Conservation (phyloP, 2,797 vertebrate genomes). For the Mormyrus hasselquistii region DNA sequence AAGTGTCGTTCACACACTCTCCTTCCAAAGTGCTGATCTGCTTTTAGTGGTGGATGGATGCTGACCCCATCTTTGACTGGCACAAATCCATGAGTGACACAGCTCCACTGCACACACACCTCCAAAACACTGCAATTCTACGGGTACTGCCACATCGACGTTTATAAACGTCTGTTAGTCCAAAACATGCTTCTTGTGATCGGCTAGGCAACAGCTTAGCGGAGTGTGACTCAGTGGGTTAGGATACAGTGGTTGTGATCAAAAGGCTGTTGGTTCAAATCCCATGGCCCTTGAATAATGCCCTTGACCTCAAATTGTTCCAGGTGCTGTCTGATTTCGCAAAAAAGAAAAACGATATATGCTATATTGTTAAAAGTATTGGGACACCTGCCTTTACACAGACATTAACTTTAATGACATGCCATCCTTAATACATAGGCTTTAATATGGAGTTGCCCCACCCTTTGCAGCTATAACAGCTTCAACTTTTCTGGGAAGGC, state of each 20-base stretch:
- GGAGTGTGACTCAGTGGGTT: not conserved
- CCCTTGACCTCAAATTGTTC: not conserved
- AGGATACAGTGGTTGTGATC: not conserved
- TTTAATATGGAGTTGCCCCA: too few species aligned
- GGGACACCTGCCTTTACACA: too few species aligned
- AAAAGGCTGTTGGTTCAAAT: not conserved
- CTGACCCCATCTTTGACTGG: not conserved
- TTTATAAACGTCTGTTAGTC: not conserved
- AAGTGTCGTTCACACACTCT: not conserved
- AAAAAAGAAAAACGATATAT: not conserved
- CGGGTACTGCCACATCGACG: not conserved
- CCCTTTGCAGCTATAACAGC: too few species aligned
- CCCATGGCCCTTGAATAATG: not conserved
- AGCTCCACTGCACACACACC: not conserved
- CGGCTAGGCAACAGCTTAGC: not conserved
- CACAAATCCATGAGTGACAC: not conserved
- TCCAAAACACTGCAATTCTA: not conserved
- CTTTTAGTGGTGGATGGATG: not conserved
- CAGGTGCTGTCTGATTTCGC: not conserved
- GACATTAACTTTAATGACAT: too few species aligned
- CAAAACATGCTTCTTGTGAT: not conserved
- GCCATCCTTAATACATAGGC: too few species aligned
- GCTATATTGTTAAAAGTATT: too few species aligned
- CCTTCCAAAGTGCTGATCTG: not conserved
- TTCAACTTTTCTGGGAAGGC: too few species aligned